phyloP scores from a whole-genome alignment of 2,113 vertebrate species.

The Artemisiospiza belli region DNA sequence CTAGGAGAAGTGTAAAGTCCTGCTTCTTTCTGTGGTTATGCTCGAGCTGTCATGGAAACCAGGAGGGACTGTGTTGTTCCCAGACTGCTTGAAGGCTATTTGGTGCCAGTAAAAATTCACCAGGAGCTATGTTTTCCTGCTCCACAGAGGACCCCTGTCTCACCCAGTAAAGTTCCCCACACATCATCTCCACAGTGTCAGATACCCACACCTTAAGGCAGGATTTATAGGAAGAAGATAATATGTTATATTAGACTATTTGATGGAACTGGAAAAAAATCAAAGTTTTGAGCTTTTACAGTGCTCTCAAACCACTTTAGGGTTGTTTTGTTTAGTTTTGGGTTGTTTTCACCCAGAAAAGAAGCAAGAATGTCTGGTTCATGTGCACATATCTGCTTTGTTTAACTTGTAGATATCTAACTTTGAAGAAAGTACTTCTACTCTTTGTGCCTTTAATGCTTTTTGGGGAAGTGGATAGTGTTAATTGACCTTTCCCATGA shows the following conservation, averaged over 20 bases:
- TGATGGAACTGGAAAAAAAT: background rate
- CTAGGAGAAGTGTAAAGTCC: background rate
- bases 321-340: background rate
- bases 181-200: background rate
- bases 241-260: background rate
- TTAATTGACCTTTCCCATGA: background rate
- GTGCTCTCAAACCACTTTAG: background rate
- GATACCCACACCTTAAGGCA: background rate
- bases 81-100: background rate
- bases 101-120: background rate
- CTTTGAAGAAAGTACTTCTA: background rate
- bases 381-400: rapidly evolving
- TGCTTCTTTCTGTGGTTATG: background rate
- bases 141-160: background rate
- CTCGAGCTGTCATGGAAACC: background rate
- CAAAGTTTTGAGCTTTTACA: background rate
- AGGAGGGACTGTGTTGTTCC: background rate
- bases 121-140: background rate
- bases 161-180: background rate
- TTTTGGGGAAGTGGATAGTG: background rate
- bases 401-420: background rate
- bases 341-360: background rate
- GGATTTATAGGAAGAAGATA: background rate
- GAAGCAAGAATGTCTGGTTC: background rate
- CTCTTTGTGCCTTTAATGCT: background rate